Base-by-base conservation (phyloP, 2,888 invertebrate species). In the Synergus japonicus region DNA sequence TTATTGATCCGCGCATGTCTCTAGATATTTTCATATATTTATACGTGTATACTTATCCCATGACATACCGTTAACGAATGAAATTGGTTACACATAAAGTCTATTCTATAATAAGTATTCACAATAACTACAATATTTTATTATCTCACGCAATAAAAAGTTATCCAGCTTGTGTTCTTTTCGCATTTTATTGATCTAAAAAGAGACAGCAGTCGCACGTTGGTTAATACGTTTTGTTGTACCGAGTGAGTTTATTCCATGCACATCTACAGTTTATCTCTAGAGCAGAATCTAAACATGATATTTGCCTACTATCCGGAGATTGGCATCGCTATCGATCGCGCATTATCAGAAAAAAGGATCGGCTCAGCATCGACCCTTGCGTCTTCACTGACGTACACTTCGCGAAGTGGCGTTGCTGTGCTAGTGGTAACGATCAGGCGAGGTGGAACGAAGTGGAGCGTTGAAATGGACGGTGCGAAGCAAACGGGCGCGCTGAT, bases 401-500 rank as follows among this genome's bases (percentile, higher is more conserved):
- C 46, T 65, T 60, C 29, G 41, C 58, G 41, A 18, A 43, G 66
- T 65, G 43, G 54, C 77, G 79, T 76, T 82, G 81, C 79, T 82
- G 82, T 49, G 60, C 54, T n/a, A 54, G 67, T 44, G 76, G 76
- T 2, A 63, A 44, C 58, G 79, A 69, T 77, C 81, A 49, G 82
- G 76, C 13, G 80, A 79, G 81, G 81, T 81, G 85, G 83, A 83
- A 82, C 79, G 83, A 86, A 84, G 80, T 83, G 82, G 81, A 85
- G 85, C 85, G 85, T 10, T 84, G 84, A 82, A 84, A 84, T 83
- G 83, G 81, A 85, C 83, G 81, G 83, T 81, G 81, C 76, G 83
- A 87, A 88, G 89, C 88, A 73, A 73, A 73, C 73, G 73, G 73
- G 73, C 54, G 88, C 84, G 83, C 88, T 54, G 73, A 73, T 73